Conservation (phyloP, 2,797 vertebrate genomes). For the Galagoides demidoff region DNA sequence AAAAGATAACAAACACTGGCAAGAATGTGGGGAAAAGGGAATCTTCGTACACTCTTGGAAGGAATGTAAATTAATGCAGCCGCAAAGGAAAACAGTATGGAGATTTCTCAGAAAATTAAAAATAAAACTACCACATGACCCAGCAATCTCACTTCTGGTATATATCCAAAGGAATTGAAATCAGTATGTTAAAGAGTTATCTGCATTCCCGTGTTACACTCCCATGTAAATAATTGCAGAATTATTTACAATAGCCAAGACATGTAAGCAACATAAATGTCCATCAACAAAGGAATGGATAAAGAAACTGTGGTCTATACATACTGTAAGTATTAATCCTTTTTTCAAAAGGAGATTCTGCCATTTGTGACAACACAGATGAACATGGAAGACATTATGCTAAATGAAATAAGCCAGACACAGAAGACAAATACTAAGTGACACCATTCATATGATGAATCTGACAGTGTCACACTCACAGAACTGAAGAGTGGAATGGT, state of each 20-base stretch:
- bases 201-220: neutral
- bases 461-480: neutral
- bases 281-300: neutral
- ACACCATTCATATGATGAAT: neutral
- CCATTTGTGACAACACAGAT: neutral
- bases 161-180: neutral
- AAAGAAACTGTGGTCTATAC: neutral
- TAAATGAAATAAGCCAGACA: neutral
- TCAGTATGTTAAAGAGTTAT: neutral
- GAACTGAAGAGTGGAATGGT: neutral
- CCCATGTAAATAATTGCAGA: neutral
- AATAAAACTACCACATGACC: neutral
- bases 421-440: neutral
- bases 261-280: neutral
- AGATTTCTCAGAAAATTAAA: neutral
- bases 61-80: neutral
- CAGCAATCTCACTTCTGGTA: neutral
- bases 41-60: neutral
- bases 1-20: neutral
- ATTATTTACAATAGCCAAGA: neutral
- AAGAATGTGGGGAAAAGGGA: neutral
- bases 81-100: neutral
- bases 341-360: neutral
- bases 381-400: neutral
- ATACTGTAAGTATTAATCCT: neutral